Evolutionary conservation across 2,888 invertebrate species (phyloP).

Genomic region (Eumacrocentrus americanus): DNA sequence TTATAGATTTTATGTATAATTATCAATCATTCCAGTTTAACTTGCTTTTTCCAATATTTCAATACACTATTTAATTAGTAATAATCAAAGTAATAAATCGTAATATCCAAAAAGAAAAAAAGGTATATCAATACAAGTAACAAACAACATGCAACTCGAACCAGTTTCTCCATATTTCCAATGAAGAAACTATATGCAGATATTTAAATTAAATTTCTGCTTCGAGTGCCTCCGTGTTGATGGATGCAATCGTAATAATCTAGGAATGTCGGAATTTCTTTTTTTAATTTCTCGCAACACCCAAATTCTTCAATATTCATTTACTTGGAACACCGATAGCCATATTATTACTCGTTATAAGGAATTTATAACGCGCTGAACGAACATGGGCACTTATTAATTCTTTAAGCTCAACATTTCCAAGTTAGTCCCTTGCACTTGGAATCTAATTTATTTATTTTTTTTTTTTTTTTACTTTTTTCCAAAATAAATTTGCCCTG

Average conservation of each 20-base stretch:
- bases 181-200: constrained; percentile 24
- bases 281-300: constrained; percentile 25
- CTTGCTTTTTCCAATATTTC: constrained; percentile 42
- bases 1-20: constrained; percentile 49
- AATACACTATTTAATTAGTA: constrained; percentile 40
- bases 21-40: constrained; percentile 47
- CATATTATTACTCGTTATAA: constrained; percentile 27
- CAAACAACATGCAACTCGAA: constrained; percentile 44
- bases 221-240: constrained; percentile 12
- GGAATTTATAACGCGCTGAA: constrained; percentile 24
- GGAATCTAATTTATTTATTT: not conserved
- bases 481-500: constrained; percentile 25
- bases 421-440: constrained; percentile 9
- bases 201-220: too few species aligned
- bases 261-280: constrained; percentile 36
- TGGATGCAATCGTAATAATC: constrained; percentile 19
- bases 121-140: constrained; percentile 47
- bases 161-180: constrained; percentile 22
- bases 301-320: constrained; percentile 23
- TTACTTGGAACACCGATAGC: constrained; percentile 31
- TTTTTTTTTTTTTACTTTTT: too few species aligned
- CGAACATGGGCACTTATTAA: constrained; percentile 21
- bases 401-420: constrained; percentile 13
- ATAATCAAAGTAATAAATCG: constrained; percentile 41
- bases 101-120: constrained; percentile 44